Conservation (phyloP, 2,113 vertebrate genomes). For the Falcunculus frontatus region DNA sequence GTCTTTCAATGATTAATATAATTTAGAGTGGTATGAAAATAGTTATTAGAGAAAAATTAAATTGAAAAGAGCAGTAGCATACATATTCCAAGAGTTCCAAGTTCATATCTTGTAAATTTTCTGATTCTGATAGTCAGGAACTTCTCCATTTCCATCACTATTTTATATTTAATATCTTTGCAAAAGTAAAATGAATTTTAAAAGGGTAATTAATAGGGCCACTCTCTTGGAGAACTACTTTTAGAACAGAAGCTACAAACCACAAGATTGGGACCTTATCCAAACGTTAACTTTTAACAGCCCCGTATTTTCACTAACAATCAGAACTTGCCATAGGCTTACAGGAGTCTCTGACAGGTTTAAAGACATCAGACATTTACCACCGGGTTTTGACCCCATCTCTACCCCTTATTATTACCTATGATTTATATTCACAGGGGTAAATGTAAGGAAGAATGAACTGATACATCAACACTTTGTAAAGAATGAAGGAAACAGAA, state of each 20-base stretch:
- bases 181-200: background rate
- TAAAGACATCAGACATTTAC: background rate
- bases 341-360: background rate
- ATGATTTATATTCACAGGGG: background rate
- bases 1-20: background rate
- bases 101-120: background rate
- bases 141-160: background rate
- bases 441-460: background rate
- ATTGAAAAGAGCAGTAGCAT: background rate
- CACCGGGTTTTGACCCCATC: rapidly evolving
- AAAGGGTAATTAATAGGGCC: background rate
- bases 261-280: background rate
- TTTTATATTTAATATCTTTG: background rate
- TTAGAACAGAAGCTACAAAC: background rate
- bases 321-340: background rate
- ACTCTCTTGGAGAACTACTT: background rate
- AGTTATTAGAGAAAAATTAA: background rate
- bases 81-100: background rate
- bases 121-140: background rate
- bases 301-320: background rate
- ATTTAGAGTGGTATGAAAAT: background rate
- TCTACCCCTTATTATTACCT: background rate
- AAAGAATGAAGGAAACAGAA: background rate
- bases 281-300: background rate
- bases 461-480: background rate